Base-by-base conservation (phyloP, 1,140 invertebrate genomes). In the Bombus waltoni region DNA sequence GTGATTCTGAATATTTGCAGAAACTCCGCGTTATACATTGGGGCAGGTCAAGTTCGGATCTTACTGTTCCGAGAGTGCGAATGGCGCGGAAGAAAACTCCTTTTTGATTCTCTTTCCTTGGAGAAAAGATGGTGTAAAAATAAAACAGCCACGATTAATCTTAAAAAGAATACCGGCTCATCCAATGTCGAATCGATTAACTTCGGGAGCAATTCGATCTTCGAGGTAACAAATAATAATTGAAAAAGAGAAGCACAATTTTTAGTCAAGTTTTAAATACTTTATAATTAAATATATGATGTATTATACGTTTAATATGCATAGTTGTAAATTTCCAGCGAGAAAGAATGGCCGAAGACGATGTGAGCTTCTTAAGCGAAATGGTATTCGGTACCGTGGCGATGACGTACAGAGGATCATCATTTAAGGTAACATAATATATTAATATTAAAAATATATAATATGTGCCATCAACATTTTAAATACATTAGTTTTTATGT, bases 361-460 rank as follows among this genome's bases (percentile, higher is more conserved):
- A 98, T 94, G 96, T 97, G 28, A 96, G 96, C 83, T 95, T 97
- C 57, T 94, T 98, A 88, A 97, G 97, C 88, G 98, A 98, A 96
- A 98, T 98, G 97, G 97, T 98, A 89, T 98, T 98, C 94, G 98
- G 98, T 6, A 97, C 98, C 6, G 97, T 98, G 47, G 97, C 98
- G 0, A 97, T 98, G 97, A 97, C 97, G 85, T 98, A 97, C 94
- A 97, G 97, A 91, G 98, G 98, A 71, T 96, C 97, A 13, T 97
- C 97, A n/a, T 96, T 98, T 59, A 98, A 98, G 93, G 95, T 97
- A 73, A 57, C 40, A 35, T 15, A 87, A 59, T 32, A 25, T 28
- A 42, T 47, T 38, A 9, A 57, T 2, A 35, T 44, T 74, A 15
- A 73, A 53, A 28, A 15, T 40, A 15, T 13, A 35, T 35, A 22